These are phyloP conservation scores for Phlogophora meticulosa DNA, from an alignment of 2,888 invertebrate genomes.

Conservation along the genomic window DNA sequence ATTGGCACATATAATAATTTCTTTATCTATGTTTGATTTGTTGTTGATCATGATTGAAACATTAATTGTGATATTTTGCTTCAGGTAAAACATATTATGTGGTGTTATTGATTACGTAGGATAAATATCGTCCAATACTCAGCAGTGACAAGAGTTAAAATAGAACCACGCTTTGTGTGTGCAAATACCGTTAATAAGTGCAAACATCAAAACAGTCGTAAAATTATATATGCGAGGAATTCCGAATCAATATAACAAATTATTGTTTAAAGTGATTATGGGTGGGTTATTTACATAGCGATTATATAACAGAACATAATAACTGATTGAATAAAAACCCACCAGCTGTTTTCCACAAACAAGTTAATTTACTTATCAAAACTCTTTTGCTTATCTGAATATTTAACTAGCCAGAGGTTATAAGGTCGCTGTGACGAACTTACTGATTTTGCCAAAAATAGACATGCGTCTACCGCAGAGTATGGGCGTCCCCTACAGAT, in stretches of 20 bases:
- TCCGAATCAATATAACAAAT: conserved; percentile 45
- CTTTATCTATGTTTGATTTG: conserved; percentile 37
- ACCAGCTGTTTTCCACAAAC: conserved; percentile 43
- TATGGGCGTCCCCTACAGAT: conserved; percentile 12
- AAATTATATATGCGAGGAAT: conserved; percentile 39
- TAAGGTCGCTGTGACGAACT: conserved; percentile 25
- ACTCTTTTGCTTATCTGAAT: conserved; percentile 39
- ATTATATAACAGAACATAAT: conserved; percentile 47
- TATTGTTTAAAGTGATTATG: conserved; percentile 42
- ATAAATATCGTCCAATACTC: conserved; percentile 14
- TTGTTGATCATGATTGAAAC: conserved; percentile 32
- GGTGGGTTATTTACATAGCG: conserved; percentile 36
- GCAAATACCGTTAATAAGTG: conserved; percentile 32
- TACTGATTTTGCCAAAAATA: conserved; percentile 43
- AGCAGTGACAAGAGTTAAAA: conserved; percentile 4
- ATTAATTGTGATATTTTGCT: conserved; percentile 20
- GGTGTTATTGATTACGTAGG: conserved; percentile 5
- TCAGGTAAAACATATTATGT: conserved; percentile 1
- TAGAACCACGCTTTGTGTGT: conserved; percentile 14
- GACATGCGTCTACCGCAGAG: conserved; percentile 28
- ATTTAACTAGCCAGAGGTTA: conserved; percentile 31
- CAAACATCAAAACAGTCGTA: conserved; percentile 49
- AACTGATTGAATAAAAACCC: conserved; percentile 26
- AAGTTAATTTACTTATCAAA: conserved; percentile 12
- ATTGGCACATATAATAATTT: conserved; percentile 42